Conservation (phyloP, 2,888 invertebrate species). For the Euplagia quadripunctaria region DNA sequence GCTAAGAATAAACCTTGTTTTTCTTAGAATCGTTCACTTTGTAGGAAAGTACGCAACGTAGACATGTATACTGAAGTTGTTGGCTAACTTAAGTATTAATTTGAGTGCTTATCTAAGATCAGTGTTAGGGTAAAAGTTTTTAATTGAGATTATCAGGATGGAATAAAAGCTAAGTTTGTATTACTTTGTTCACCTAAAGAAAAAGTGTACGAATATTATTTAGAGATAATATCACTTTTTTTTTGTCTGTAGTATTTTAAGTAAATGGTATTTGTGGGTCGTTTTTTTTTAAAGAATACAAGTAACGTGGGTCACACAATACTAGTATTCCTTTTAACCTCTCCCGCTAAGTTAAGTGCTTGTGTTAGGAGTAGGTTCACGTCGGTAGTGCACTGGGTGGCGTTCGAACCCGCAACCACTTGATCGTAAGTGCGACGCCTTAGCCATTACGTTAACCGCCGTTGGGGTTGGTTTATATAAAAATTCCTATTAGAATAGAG, state of each 20-base stretch:
- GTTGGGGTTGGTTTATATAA: no score
- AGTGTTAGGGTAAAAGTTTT: constrained; percentile 56
- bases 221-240: neutral
- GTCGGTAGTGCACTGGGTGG: no score
- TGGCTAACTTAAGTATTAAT: constrained; percentile 49
- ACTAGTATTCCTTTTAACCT: no score
- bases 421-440: no score
- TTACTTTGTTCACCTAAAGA: constrained; percentile 23
- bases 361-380: no score
- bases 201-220: neutral
- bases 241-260: neutral
- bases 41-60: constrained; percentile 19
- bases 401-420: no score
- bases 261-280: no score
- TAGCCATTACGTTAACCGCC: no score
- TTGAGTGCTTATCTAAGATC: constrained; percentile 53
- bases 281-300: no score
- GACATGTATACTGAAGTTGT: constrained; percentile 24
- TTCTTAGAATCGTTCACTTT: constrained; percentile 6
- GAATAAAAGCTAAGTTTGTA: constrained; percentile 51
- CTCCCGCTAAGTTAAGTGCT: no score
- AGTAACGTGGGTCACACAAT: no score
- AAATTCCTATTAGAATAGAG: no score
- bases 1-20: constrained; percentile 6
- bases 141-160: constrained; percentile 67